Conservation (phyloP, 2,888 invertebrate genomes). For the Tinea pellionella region DNA sequence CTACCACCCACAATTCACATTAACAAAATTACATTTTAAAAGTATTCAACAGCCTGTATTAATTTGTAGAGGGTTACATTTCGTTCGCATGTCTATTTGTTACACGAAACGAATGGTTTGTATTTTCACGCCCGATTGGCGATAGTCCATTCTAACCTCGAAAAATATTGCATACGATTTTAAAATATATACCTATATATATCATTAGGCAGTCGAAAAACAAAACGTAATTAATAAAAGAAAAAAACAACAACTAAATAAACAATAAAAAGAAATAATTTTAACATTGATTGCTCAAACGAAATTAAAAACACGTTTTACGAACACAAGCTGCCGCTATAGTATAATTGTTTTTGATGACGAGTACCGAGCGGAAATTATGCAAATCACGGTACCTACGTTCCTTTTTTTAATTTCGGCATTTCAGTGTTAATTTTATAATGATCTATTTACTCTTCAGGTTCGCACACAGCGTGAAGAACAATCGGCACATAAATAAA, state of each 20-base stretch:
- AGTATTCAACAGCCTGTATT: not conserved
- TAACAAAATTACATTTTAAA: not conserved
- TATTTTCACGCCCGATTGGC: slow-evolving; percentile 39
- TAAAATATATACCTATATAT: not conserved
- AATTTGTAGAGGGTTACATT: not conserved
- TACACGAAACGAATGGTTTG: slow-evolving; percentile 54
- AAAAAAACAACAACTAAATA: too few species aligned
- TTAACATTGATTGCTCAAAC: not conserved
- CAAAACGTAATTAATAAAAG: too few species aligned
- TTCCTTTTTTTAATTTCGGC: slow-evolving; percentile 21
- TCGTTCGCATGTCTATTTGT: slow-evolving; percentile 29
- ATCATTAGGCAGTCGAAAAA: not conserved
- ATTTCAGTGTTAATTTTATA: too few species aligned
- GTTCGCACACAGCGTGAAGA: too few species aligned
- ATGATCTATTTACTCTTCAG: too few species aligned
- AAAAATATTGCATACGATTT: not conserved
- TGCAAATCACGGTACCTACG: slow-evolving; percentile 4
- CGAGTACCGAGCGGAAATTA: slow-evolving; percentile 1
- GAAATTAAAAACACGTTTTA: not conserved
- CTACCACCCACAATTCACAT: too few species aligned
- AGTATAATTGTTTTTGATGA: slow-evolving; percentile 5
- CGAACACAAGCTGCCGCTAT: too few species aligned
- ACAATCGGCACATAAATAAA: too few species aligned
- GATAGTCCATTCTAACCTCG: slow-evolving; percentile 18
- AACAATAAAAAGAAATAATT: too few species aligned